Conservation (phyloP, 2,888 invertebrate genomes). For the Chloromyia formosa region DNA sequence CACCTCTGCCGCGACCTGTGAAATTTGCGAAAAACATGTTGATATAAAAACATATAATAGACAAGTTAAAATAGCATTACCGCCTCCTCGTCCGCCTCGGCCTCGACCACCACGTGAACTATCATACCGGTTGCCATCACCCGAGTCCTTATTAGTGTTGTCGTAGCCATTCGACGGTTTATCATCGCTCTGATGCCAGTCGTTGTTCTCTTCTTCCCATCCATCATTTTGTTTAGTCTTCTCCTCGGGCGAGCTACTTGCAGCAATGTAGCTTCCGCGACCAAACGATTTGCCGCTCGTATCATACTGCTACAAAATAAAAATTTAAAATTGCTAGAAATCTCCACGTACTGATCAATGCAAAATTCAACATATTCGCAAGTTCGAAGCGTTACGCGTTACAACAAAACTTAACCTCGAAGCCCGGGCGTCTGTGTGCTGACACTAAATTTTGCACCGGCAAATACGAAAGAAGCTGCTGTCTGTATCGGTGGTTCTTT, state of each 20-base stretch:
- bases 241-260: constrained; percentile 56
- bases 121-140: constrained; percentile 58
- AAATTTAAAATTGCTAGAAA: background rate
- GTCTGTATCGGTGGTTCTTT: too few relatives aligned
- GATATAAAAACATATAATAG: background rate
- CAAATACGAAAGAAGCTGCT: too few relatives aligned
- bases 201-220: constrained; percentile 55
- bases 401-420: constrained; percentile 46
- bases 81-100: constrained; percentile 49
- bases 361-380: too few relatives aligned
- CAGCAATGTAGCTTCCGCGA: constrained; percentile 52
- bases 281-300: constrained; percentile 45
- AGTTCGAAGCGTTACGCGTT: constrained; percentile 16
- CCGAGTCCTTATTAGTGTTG: constrained; percentile 42
- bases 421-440: background rate
- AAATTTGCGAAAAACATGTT: background rate
- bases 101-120: constrained; percentile 50
- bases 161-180: constrained; percentile 15
- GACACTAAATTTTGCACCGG: background rate
- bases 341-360: background rate
- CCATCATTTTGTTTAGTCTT: constrained; percentile 58
- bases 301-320: constrained; percentile 10
- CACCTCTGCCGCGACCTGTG: constrained; percentile 16
- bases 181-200: background rate
- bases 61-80: constrained; percentile 9